Evolutionary conservation across 1,140 invertebrate species (phyloP).

Genomic region (Dinothrombium tinctorium): DNA sequence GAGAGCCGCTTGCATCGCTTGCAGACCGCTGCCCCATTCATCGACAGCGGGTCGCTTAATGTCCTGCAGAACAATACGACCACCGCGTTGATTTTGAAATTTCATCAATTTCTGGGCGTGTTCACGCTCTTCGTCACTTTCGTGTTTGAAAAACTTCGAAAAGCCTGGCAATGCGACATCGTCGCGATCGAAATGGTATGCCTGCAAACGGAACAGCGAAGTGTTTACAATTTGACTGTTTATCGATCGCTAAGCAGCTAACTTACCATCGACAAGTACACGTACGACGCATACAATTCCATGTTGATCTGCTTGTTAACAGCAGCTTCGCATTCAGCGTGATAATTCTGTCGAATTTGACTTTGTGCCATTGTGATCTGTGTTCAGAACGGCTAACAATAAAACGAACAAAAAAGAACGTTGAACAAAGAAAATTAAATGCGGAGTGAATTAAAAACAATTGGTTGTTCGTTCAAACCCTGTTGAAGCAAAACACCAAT

Average conservation of each 20-base stretch:
- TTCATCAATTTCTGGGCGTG: conserved; percentile 38
- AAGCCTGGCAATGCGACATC: conserved; percentile 38
- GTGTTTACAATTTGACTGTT: background rate
- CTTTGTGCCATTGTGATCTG: too few relatives aligned
- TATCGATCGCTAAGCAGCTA: background rate
- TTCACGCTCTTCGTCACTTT: conserved; percentile 33
- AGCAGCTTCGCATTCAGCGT: conserved; percentile 41
- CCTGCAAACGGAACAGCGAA: conserved; percentile 6
- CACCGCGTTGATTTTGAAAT: conserved; percentile 34
- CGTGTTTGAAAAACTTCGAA: conserved; percentile 30
- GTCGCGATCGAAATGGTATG: conserved; percentile 34
- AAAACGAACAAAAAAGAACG: too few relatives aligned
- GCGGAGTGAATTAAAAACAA: too few relatives aligned
- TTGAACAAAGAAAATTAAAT: too few relatives aligned
- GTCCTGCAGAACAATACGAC: conserved; percentile 12
- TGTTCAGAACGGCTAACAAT: too few relatives aligned
- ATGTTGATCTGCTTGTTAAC: conserved; percentile 72
- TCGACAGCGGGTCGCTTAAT: conserved; percentile 27
- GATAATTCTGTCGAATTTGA: conserved; percentile 44
- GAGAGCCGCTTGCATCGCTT: conserved; percentile 31
- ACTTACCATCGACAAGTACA: conserved; percentile 42
- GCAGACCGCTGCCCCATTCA: conserved; percentile 30
- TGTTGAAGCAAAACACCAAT: too few relatives aligned
- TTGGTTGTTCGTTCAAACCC: too few relatives aligned
- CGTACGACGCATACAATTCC: conserved; percentile 35